phyloP scores from a whole-genome alignment of 1,140 invertebrate genomes.

The Drosophila pandora region DNA sequence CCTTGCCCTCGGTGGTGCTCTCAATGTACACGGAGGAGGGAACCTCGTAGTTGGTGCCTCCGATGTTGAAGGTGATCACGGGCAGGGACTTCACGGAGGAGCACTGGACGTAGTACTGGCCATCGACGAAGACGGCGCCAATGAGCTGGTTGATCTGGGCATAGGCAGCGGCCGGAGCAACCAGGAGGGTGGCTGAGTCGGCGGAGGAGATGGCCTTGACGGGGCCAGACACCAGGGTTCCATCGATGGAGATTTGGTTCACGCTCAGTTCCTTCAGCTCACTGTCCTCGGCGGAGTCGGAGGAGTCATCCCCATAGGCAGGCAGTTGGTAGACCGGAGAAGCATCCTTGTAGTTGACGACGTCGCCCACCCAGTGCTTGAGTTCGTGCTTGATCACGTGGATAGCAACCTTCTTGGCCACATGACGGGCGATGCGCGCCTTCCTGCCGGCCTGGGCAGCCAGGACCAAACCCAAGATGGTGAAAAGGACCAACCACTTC shows the following conservation, averaged over 20 bases:
- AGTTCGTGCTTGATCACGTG: slow-evolving; percentile 58
- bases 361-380: slow-evolving; percentile 18
- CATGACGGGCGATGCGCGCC: slow-evolving; percentile 30
- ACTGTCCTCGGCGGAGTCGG: slow-evolving; percentile 5
- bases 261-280: slow-evolving; percentile 58
- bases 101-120: slow-evolving; percentile 60
- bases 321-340: slow-evolving; percentile 1
- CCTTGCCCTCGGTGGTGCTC: slow-evolving; percentile 86
- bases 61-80: slow-evolving; percentile 56
- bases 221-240: slow-evolving; percentile 77
- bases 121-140: slow-evolving; percentile 35
- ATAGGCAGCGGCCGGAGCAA: slow-evolving; percentile 85
- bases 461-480: slow-evolving; percentile 42
- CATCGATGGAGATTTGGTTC: slow-evolving; percentile 45
- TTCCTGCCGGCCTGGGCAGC: slow-evolving; percentile 36
- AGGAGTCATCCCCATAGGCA: slow-evolving; percentile 24
- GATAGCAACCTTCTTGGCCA: slow-evolving; percentile 18
- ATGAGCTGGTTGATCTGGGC: slow-evolving; percentile 51
- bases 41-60: slow-evolving; percentile 53
- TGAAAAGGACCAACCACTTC: slow-evolving; percentile 48
- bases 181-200: slow-evolving; percentile 89
- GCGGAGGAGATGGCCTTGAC: slow-evolving; percentile 91
- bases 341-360: slow-evolving; percentile 38
- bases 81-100: slow-evolving; percentile 45
- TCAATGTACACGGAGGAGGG: slow-evolving; percentile 58